Evolutionary conservation across 2,888 invertebrate genomes (phyloP).

Genomic region (Sarcophaga rosellei): DNA sequence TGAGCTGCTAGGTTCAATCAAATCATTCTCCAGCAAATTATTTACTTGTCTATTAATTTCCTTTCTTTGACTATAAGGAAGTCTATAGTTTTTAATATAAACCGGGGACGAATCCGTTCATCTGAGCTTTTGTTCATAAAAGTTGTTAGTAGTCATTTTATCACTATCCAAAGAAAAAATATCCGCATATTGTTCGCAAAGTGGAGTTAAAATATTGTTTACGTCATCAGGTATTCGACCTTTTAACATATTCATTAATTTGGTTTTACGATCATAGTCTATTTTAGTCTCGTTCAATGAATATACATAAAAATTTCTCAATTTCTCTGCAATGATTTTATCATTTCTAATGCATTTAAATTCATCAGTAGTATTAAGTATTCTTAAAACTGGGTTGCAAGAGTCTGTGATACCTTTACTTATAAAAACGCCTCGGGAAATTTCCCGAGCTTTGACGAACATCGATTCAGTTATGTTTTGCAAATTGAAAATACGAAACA

Average conservation of each 20-base stretch:
- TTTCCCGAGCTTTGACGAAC: neutral
- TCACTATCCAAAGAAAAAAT: too few species aligned
- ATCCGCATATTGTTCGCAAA: too few species aligned
- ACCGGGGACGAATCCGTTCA: constrained; percentile 33
- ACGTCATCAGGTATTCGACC: neutral
- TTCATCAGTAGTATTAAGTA: neutral
- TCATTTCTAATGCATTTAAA: neutral
- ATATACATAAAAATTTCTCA: neutral
- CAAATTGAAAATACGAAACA: too few species aligned
- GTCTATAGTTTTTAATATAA: constrained; percentile 45
- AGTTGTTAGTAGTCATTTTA: constrained; percentile 8
- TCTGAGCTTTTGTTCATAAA: constrained; percentile 51
- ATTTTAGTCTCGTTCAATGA: neutral
- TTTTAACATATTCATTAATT: neutral
- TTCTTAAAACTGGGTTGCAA: neutral
- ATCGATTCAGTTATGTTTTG: neutral
- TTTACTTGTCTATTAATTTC: neutral
- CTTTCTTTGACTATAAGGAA: constrained; percentile 24
- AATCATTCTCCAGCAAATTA: constrained; percentile 4
- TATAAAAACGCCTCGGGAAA: too few species aligned
- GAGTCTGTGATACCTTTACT: too few species aligned
- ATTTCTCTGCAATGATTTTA: neutral
- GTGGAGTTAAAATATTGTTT: neutral
- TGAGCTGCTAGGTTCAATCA: constrained; percentile 3
- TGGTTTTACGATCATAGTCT: neutral